Percentiles rank a stretch among this genome's conserved stretches.
Conservation (phyloP, 30 jellyfish, hydroid and myxozoan species). For the Pseudorhiza aurosa region DNA sequence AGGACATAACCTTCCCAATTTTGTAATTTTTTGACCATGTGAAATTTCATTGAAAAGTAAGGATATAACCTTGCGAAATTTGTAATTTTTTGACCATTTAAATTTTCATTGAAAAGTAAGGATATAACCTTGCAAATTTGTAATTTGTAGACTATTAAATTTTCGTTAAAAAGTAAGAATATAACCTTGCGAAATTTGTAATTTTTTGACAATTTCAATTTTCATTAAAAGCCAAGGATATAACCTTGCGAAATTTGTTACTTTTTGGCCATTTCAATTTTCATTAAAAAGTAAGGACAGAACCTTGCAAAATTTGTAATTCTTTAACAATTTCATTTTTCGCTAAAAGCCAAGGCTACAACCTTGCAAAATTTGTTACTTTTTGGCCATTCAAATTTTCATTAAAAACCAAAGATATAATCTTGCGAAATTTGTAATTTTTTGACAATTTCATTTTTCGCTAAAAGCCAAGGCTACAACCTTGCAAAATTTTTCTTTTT, state of each 20-base stretch:
- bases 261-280: neutral
- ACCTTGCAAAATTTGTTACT: neutral
- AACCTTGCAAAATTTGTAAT: neutral
- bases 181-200: neutral
- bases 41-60: neutral
- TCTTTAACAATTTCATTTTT: neutral
- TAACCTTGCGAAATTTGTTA: neutral
- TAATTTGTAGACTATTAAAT: too few relatives aligned
- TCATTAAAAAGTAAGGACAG: neutral
- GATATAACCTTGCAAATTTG: neutral
- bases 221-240: neutral
- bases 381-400: neutral
- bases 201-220: neutral
- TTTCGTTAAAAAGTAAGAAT: neutral
- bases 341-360: neutral
- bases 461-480: neutral
- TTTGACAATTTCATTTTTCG: neutral
- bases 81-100: neutral
- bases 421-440: neutral
- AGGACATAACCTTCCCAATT: neutral
- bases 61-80: neutral
- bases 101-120: neutral
- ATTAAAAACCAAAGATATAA: neutral
- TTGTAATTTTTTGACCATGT: neutral
- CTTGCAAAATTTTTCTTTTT: neutral